phyloP scores from a whole-genome alignment of 53 echinoderm and acorn worm genomes.

The Patiria pectinifera region DNA sequence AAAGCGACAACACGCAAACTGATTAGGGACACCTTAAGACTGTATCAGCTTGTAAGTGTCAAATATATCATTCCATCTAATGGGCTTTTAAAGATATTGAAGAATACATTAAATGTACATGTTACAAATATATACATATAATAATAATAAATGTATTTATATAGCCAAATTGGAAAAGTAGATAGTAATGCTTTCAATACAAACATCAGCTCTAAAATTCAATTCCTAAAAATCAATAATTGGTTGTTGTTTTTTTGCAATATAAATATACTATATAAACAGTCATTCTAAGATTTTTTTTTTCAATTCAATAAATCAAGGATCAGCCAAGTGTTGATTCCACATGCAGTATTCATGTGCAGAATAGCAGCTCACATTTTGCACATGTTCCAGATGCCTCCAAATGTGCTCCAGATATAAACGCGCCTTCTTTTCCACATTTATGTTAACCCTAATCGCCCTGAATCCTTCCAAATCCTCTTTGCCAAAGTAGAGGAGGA shows the following conservation, averaged over 20 bases:
- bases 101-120: constrained; percentile 46
- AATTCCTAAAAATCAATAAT: background rate
- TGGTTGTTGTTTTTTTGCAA: background rate
- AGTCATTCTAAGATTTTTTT: background rate
- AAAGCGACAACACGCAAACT: background rate
- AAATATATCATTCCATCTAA: background rate
- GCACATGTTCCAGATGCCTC: too few species aligned
- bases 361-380: too few species aligned
- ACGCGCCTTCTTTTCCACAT: too few species aligned
- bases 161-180: constrained; percentile 37
- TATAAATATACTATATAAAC: constrained; percentile 1
- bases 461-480: too few species aligned
- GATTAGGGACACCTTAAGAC: background rate
- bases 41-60: background rate
- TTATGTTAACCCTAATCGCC: too few species aligned
- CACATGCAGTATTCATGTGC: too few species aligned
- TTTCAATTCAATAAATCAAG: background rate
- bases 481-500: too few species aligned
- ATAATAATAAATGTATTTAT: constrained; percentile 3
- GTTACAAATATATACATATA: constrained; percentile 37
- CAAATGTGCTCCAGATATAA: too few species aligned
- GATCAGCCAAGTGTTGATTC: background rate
- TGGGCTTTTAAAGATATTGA: background rate
- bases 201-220: constrained; percentile 24
- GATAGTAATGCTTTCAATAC: constrained; percentile 14